Base-by-base conservation (phyloP, 2,113 vertebrate genomes). In the Eptesicus fuscus region DNA sequence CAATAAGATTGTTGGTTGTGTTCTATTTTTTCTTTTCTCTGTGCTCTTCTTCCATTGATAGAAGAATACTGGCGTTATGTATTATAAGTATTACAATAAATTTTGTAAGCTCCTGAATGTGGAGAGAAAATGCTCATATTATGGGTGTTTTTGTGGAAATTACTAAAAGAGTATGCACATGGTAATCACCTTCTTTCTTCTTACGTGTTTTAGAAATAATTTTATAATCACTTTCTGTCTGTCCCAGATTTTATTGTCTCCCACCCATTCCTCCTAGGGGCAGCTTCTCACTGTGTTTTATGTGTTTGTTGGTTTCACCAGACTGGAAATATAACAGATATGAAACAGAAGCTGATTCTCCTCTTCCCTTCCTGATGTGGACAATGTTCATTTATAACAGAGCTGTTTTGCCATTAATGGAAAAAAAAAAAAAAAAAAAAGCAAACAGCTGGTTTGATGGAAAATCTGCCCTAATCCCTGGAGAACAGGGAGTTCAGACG, bases 381-480 rank as follows among this genome's bases (percentile, higher is more conserved):
- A 69, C 82, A 61, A 35, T 40, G 23, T 92, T 97, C 92, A 95
- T 97, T 95, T 90, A 89, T 95, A 92, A 93, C 90, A 83, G 95
- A 93, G 65, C 76, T 97, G 85, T 83, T 93, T 89, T 96, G 42
- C 85, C 71, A 93, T 96, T 83, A 56, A 32, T 77, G 35, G 70
- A 30, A n/a, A 44, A 37, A 63, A 71, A 73, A 49, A 42, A 30
- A n/a, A 44, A 37, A 63, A 71, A 73, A 49, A 42, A 93, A 93
- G 77, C 53, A 93, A 95, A 94, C 74, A 97, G 90, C 91, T 96
- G 94, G 63, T 49, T 89, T 94, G 73, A 90, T 96, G 65, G 92
- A 95, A 96, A 97, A 96, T 63, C 96, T 94, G 61, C 74, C 20
- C 51, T 92, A 87, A 91, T 97, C 83, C 76, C 59, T 25, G 10